These are phyloP conservation scores for Colistium nudipinnis DNA, from an alignment of 2,113 vertebrate genomes.

Conservation along the genomic window DNA sequence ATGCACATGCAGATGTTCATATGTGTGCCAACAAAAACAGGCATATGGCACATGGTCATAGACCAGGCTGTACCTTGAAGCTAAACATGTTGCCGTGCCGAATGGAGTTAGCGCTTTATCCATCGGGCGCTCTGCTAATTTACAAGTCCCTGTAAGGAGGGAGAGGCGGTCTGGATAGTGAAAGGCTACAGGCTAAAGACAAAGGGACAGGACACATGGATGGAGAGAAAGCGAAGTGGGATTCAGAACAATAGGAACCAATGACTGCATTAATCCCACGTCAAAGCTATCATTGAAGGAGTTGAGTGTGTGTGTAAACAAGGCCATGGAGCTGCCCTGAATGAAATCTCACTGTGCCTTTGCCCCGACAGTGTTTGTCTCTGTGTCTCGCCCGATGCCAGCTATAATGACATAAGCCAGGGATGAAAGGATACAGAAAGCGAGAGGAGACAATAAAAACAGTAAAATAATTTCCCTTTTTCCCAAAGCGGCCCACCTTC, in stretches of 20 bases:
- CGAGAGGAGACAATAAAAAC: background rate
- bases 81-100: constrained; percentile 50
- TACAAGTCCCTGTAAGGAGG: constrained; percentile 63
- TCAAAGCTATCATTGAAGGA: constrained; percentile 30
- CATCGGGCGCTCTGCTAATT: constrained; percentile 62
- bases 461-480: background rate
- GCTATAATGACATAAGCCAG: constrained; percentile 13
- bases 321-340: constrained; percentile 46
- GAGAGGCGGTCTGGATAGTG: constrained; percentile 19
- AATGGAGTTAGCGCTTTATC: constrained; percentile 70
- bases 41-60: constrained; percentile 10
- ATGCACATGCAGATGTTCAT: constrained; percentile 6
- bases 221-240: constrained; percentile 2
- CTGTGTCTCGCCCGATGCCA: constrained; percentile 1
- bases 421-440: background rate
- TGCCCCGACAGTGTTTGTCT: constrained; percentile 1
- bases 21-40: background rate
- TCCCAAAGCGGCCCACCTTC: background rate
- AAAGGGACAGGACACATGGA: constrained; percentile 46
- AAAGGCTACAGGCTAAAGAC: constrained; percentile 28
- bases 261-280: constrained; percentile 53
- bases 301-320: constrained; percentile 48
- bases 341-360: background rate
- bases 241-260: constrained; percentile 45
- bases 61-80: constrained; percentile 36